Percentiles rank a stretch among this genome's conserved stretches.
These are phyloP conservation scores for Botia almorhae DNA, from an alignment of 2,797 vertebrate genomes.

Conservation along the genomic window DNA sequence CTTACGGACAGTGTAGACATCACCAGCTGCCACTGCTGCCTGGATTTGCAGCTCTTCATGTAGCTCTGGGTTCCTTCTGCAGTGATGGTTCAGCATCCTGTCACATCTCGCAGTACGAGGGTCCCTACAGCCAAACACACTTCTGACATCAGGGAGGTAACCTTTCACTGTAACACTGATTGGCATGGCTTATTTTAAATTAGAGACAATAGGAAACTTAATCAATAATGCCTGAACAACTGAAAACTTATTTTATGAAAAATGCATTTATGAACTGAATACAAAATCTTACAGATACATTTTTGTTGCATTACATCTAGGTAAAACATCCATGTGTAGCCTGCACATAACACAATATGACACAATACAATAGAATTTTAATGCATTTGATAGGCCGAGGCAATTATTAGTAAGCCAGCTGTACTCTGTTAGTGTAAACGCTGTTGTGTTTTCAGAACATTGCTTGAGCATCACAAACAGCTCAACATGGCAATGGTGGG, in stretches of 20 bases:
- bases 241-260: not conserved
- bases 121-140: conserved; percentile 47
- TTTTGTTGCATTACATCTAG: no score
- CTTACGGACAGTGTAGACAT: conserved; percentile 95
- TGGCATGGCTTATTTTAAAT: no score
- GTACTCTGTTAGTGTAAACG: not conserved
- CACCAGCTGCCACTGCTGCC: conserved; percentile 94
- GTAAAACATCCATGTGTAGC: no score
- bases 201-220: no score
- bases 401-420: no score
- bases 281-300: not conserved
- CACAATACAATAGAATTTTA: not conserved
- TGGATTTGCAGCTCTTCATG: conserved; percentile 99
- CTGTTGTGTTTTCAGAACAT: not conserved
- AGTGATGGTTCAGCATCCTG: conserved; percentile 99
- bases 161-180: not conserved
- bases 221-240: no score
- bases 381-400: not conserved
- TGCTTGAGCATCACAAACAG: not conserved
- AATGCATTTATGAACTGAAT: not conserved
- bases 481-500: not conserved
- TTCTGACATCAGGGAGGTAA: not conserved
- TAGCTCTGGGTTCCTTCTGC: conserved; percentile 95
- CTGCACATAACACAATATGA: not conserved
- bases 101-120: conserved; percentile 79